Evolutionary conservation across 2,113 vertebrate species (phyloP), one percentile per base, ranked within the genome.

Genomic region (Syrrhaptes paradoxus): DNA sequence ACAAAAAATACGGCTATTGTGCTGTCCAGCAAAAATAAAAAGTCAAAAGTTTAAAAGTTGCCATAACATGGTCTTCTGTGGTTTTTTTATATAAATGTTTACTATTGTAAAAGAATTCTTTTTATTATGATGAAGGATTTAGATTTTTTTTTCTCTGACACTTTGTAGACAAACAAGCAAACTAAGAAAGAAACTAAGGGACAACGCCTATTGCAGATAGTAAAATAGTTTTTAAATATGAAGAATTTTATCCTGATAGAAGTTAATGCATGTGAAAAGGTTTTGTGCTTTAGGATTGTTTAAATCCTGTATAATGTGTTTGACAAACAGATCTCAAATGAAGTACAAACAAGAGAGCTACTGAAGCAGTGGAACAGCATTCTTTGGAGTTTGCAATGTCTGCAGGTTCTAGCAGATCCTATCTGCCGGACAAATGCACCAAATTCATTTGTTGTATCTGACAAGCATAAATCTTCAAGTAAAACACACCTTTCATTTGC

Each of bases 401-500:
- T 94, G 80, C n/a, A 76, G 48, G 54, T 87, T 81, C 63, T 92
- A 66, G 55, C 46, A 78, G 72, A 85, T 80, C 24, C 3, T 70
- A 28, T 83, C 68, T 94, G 57, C 48, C 83, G 92, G n/a, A n/a
- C 59, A 87, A 94, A 81, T 76, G 41, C 22, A 77, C 38, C 16
- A 78, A 78, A 94, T 91, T 65, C 7, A 22, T 77, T 76, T 66
- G 21, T 88, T 88, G 38, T 61, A 46, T 41, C 45, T 84, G 55
- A 93, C 73, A 95, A 89, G 20, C 36, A 55, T 58, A 81, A 86
- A 71, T 88, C 58, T 92, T 85, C 65, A 85, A 61, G 70, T 51
- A 83, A 85, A 82, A 19, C 54, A 85, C 68, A 87, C 36, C 67
- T 84, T 86, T 92, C 81, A 65, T 96, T 46, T 96, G 78, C 63